These are phyloP conservation scores for Ostrea edulis DNA, from an alignment of 1,140 invertebrate genomes.

Conservation along the genomic window DNA sequence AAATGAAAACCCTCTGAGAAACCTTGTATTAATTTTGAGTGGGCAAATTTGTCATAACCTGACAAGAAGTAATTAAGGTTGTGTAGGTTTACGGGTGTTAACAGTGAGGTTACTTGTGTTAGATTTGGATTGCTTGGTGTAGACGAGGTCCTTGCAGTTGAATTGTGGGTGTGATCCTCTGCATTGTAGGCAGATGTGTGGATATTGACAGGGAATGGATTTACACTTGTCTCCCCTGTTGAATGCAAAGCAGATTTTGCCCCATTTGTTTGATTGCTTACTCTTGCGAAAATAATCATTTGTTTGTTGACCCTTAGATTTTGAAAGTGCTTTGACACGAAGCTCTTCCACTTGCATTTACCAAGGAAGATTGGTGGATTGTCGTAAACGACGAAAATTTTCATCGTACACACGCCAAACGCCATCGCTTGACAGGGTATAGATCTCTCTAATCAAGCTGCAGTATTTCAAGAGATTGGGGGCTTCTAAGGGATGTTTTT, in stretches of 20 bases:
- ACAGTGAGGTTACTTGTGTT: neutral
- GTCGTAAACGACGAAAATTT: constrained; percentile 35
- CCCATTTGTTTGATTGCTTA: neutral
- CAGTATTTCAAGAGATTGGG: constrained; percentile 50
- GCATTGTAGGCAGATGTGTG: neutral
- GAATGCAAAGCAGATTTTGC: constrained; percentile 6
- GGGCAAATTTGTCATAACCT: neutral
- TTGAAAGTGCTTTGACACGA: neutral
- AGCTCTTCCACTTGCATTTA: constrained; percentile 38
- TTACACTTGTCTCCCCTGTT: constrained; percentile 29
- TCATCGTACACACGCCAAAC: constrained; percentile 36
- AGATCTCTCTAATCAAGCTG: constrained; percentile 11
- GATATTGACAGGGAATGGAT: neutral
- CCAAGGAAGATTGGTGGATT: constrained; percentile 19
- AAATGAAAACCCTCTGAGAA: constrained; percentile 37
- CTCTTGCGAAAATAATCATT: neutral
- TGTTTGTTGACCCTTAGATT: neutral
- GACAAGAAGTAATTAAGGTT: neutral
- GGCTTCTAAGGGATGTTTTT: constrained; percentile 41
- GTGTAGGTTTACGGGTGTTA: constrained; percentile 38
- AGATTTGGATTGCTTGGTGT: neutral
- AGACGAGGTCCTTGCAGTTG: neutral
- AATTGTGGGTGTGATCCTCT: neutral
- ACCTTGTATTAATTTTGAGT: neutral
- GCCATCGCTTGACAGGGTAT: neutral